Base-by-base conservation (phyloP, 2,797 vertebrate genomes). In the Eulemur albifrons region DNA sequence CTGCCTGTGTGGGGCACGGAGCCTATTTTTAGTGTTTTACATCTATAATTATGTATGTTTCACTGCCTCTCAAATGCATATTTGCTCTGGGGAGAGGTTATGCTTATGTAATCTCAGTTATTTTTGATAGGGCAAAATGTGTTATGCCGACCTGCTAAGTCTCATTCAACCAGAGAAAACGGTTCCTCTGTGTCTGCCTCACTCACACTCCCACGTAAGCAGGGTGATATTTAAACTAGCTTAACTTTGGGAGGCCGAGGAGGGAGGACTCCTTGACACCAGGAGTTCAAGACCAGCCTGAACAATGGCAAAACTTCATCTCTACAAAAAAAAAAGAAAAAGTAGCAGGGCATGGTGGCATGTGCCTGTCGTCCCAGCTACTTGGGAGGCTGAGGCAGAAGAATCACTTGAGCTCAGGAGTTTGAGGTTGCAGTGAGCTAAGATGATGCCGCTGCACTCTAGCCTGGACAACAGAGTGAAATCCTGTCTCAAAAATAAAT, bases 1-100 rank as follows among this genome's bases (percentile, higher is more conserved):
- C 96, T 98, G 97, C 93, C 96, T 97, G 97, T 98, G 98, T 98
- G 98, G 98, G 97, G 98, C 97, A 96, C 15, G 1, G 89, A 96
- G 63, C 95, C 79, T 98, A 98, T 98, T 98, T 98, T 98, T 98
- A 98, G 98, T 85, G 45, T 95, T 77, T 98, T 97, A 96, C 97
- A 86, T 94, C 97, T 98, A 45, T 98, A 98, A 98, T 98, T 98
- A 97, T 94, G 92, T 92, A 96, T 96, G 96, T 98, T 98, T 98
- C 32, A 75, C 92, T 97, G 98, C 97, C 96, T 97, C 97, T 97
- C 97, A 94, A 96, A 98, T 97, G 96, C 95, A 9, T 93, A 57
- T 98, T 98, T 98, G 94, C 98, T 96, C 98, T 95, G 94, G 94
- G 90, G 97, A 97, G 97, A 98, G 93, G 97, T 98, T 98, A 96